phyloP scores from a whole-genome alignment of 2,113 vertebrate species.

The Serilophus lunatus region DNA sequence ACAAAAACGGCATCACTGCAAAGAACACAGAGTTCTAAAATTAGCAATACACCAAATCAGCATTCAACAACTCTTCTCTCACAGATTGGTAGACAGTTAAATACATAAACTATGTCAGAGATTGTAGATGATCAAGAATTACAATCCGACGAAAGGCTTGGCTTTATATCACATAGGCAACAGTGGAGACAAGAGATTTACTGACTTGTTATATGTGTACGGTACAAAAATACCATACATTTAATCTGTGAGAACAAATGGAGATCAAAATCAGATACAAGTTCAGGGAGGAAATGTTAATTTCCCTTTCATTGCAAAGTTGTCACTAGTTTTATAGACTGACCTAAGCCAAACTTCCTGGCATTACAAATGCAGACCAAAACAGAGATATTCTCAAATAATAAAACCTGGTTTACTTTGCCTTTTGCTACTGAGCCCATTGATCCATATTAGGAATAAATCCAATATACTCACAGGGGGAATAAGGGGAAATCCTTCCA shows the following conservation, averaged over 20 bases:
- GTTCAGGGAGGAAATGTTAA: slow-evolving; percentile 62
- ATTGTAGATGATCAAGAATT: background rate
- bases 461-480: slow-evolving; percentile 76
- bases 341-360: slow-evolving; percentile 15
- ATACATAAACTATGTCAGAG: background rate
- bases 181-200: background rate
- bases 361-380: background rate
- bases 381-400: background rate
- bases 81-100: background rate
- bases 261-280: slow-evolving; percentile 54
- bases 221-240: background rate
- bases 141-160: background rate
- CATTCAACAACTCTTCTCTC: background rate
- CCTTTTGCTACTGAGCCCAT: background rate
- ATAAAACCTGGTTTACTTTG: background rate
- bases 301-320: slow-evolving; percentile 69
- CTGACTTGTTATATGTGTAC: background rate
- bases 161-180: background rate
- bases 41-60: background rate
- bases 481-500: slow-evolving; percentile 84
- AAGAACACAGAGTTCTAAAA: background rate
- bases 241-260: slow-evolving; percentile 48
- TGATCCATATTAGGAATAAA: slow-evolving; percentile 38
- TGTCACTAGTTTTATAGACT: slow-evolving; percentile 40
- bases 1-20: background rate